Evolutionary conservation across 2,797 vertebrate genomes (phyloP), one percentile per base, ranked within the genome.

Genomic region (Dermochelys coriacea): DNA sequence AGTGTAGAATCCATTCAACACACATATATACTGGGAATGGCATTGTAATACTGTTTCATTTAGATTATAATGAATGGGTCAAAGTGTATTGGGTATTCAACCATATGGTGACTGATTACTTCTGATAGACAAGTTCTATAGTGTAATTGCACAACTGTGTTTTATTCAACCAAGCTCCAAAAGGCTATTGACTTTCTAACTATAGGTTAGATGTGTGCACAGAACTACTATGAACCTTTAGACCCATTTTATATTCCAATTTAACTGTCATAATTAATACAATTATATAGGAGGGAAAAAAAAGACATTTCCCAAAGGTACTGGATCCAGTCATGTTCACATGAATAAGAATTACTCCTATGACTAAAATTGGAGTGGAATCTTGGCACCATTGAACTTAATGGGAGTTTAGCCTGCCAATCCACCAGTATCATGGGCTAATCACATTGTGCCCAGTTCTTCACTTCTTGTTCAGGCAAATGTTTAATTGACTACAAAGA

Each of bases 141-240:
- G 12, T 37, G 8, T 19, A 31, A 0, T 4, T 55, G 0, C 1
- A 85, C 87, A 83, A 86, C 81, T 71, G 0, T 4, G 5, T 86
- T 85, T 88, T 75, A 3, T 29, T 68, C 29, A 71, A 47, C 31
- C 31, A 1, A 85, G 25, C n/a, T 55, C 18, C 37, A 80, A 80
- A 93, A 88, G 47, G 37, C 5, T 80, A 25, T 16, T 78, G 23
- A 80, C 31, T 77, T 85, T 88, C 52, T 81, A 12, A 15, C 50
- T 84, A 6, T 4, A 51, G 5, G 49, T 90, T 37, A 64, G 23
- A 29, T 93, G 21, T 41, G 55, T 31, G 41, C 12, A 77, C 82
- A 45, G 45, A 34, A 52, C 54, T 6, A 5, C 5, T 52, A 41
- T 57, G 19, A 68, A 83, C 64, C 49, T 71, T 71, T 37, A 71